These are phyloP conservation scores for Neoitamus cyanurus DNA, from an alignment of 2,888 invertebrate genomes.

Conservation along the genomic window DNA sequence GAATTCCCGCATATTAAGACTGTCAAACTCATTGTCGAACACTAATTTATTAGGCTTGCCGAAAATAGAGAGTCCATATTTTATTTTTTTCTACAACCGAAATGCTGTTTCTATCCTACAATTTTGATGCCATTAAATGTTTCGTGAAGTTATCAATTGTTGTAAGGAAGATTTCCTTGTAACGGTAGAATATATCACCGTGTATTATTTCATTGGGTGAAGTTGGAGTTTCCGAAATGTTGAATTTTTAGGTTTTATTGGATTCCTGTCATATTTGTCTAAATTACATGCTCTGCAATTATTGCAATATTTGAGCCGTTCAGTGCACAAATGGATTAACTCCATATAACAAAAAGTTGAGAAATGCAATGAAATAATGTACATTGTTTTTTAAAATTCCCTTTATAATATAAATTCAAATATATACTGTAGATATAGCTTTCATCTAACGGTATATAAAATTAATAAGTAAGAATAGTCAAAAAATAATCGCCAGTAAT, in stretches of 20 bases:
- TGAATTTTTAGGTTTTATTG: slow-evolving; percentile 12
- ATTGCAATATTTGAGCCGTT: background rate
- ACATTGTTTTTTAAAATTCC: no score
- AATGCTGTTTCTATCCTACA: slow-evolving; percentile 46
- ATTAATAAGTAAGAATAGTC: no score
- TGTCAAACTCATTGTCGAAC: slow-evolving; percentile 49
- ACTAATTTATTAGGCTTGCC: slow-evolving; percentile 47
- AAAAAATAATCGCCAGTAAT: no score
- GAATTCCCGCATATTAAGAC: slow-evolving; percentile 45
- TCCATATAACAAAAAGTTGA: no score
- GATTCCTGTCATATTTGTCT: background rate
- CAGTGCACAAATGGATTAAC: no score
- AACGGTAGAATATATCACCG: slow-evolving; percentile 8
- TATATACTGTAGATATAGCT: no score
- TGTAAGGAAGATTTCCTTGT: slow-evolving; percentile 40
- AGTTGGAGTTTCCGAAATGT: slow-evolving; percentile 28
- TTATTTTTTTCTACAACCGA: slow-evolving; percentile 34
- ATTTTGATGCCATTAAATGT: slow-evolving; percentile 34
- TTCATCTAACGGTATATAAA: no score
- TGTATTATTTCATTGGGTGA: slow-evolving; percentile 13
- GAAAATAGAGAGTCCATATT: slow-evolving; percentile 34
- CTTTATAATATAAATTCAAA: no score
- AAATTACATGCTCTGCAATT: background rate
- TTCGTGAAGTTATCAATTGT: slow-evolving; percentile 50
- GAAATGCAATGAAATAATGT: no score